These are phyloP conservation scores for Dendrocopos noguchii DNA, from an alignment of 2,113 vertebrate species.

Conservation along the genomic window DNA sequence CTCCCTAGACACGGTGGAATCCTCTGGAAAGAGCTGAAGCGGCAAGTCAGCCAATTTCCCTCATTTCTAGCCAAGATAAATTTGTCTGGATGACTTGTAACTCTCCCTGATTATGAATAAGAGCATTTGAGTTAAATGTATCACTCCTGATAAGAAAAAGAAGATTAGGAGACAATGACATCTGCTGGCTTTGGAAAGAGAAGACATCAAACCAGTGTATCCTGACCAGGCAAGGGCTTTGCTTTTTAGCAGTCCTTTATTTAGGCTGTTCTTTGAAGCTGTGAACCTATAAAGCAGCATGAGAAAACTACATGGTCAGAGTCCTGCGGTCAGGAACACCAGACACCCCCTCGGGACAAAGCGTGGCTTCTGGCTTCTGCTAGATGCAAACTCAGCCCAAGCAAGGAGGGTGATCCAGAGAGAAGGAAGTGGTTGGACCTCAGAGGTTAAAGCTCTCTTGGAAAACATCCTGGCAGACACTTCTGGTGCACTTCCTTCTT, in stretches of 20 bases:
- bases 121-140: conserved; percentile 20
- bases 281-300: rapidly evolving
- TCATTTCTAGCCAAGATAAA: neutral
- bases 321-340: neutral
- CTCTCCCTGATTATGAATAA: conserved; percentile 11
- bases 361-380: neutral
- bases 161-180: conserved; percentile 66
- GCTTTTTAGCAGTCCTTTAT: neutral
- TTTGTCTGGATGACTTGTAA: neutral
- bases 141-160: conserved; percentile 22
- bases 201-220: conserved; percentile 15
- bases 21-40: conserved; percentile 3
- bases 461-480: rapidly evolving
- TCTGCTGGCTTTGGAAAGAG: conserved; percentile 61
- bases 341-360: neutral
- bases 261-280: neutral
- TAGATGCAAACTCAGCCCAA: rapidly evolving
- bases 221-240: neutral
- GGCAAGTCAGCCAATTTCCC: neutral
- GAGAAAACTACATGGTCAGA: rapidly evolving
- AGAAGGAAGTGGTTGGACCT: neutral
- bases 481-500: neutral
- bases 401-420: rapidly evolving
- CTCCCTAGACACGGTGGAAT: neutral
- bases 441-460: neutral